Evolutionary conservation across 2,888 invertebrate genomes (phyloP), one percentile per base, ranked within the genome.

Genomic region (Agelastica alni): DNA sequence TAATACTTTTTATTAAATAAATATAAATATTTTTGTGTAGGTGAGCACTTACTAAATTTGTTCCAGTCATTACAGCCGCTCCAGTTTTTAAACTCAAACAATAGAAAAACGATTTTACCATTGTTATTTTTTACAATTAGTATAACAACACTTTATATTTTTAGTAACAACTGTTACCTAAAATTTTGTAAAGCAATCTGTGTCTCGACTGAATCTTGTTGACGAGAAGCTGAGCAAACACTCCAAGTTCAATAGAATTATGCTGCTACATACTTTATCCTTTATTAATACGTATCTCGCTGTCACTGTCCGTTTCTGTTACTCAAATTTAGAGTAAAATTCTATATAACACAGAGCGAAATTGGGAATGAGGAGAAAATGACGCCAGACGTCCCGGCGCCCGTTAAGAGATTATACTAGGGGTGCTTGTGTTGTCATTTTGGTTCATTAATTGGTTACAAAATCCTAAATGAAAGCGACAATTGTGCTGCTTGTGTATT

Each of bases 21-120:
- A n/a, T n/a, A n/a, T n/a, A n/a, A n/a, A n/a, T n/a, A n/a, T n/a
- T n/a, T n/a, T n/a, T n/a, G n/a, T n/a, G n/a, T n/a, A n/a, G n/a
- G n/a, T n/a, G n/a, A n/a, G n/a, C n/a, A 65, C 67, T 68, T 53
- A 70, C 70, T 32, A 66, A 47, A 59, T 66, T 67, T n/a, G 61
- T 47, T n/a, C 64, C 61, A 10, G 63, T 62, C 65, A 68, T 67
- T 16, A 68, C 46, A 22, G 66, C 47, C 30, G 69, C 68, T 1
- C 67, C 67, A 43, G 56, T 64, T 56, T 63, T 65, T 36, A 69
- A 60, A 53, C 61, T 60, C 13, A 69, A 39, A 56, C 58, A 59
- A 32, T 52, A 63, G 31, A 64, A 59, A 53, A 64, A 66, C 28
- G 60, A 62, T 56, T 66, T 64, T 16, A 59, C 51, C 58, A 60